Evolutionary conservation across 2,113 vertebrate genomes (phyloP), one percentile per base, ranked within the genome.

Genomic region (Eolophus roseicapilla): DNA sequence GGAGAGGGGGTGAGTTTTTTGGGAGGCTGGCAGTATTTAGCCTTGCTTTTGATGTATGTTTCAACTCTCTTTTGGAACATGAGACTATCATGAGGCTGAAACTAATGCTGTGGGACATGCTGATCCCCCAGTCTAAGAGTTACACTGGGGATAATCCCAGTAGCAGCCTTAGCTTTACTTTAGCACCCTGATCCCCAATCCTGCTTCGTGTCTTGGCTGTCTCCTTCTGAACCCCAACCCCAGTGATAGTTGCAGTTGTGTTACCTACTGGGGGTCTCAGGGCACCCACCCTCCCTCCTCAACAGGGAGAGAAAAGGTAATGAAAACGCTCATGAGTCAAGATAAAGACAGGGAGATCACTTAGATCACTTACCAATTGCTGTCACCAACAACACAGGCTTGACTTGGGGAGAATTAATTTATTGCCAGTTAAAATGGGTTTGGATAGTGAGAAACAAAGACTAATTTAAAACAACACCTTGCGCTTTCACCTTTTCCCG

Each of bases 41-140:
- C 10, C 39, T 79, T 71, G 41, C 29, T 62, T 70, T 86, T 53
- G 20, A 24, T 13, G 49, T 47, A 52, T 43, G 19, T 53, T 71
- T 62, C 50, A 44, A 2, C 17, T 5, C 2, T 57, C 35, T 64
- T 39, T 24, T 62, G 64, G 33, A 63, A 62, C 25, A 7, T 3
- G 11, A 44, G 71, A 57, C 63, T 59, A 2, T 23, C 31, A 39
- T 91, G 53, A 67, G 35, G 11, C 59, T 89, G 81, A 68, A 60
- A 50, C 9, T 49, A 44, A 35, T n/a, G 46, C 64, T 39, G 5
- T 18, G 28, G 33, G 33, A 77, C 46, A 53, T 43, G 24, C 24
- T 0, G 0, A 33, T 69, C 11, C 24, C 16, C 14, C 17, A 4
- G 24, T 23, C 24, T 31, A 27, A 35, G 57, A 27, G 19, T 50